Conservation (phyloP, 2,797 vertebrate genomes). For the Bovichtus diacanthus region DNA sequence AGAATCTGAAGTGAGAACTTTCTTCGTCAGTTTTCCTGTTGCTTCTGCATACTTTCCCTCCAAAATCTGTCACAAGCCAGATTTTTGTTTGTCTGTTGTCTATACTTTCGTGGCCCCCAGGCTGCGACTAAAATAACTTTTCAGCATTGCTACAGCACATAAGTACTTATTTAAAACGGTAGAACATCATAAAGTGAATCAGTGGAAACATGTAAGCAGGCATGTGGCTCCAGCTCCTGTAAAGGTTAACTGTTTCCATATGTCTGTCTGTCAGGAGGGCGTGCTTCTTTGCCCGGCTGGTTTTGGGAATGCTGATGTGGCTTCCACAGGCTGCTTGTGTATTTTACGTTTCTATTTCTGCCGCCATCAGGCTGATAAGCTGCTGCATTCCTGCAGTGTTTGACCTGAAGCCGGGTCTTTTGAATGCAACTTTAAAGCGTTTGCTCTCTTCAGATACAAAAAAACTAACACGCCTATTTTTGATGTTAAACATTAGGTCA, state of each 20-base stretch:
- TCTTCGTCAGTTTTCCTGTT: neutral
- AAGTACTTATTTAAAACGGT: neutral
- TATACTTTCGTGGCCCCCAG: neutral
- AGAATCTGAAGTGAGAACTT: neutral
- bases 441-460: neutral
- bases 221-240: slow-evolving; percentile 44
- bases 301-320: slow-evolving; percentile 70
- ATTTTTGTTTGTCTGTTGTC: neutral
- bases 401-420: neutral
- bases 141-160: neutral
- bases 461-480: neutral
- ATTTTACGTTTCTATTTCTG: slow-evolving; percentile 41
- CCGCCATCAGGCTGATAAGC: slow-evolving; percentile 11
- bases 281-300: slow-evolving; percentile 39
- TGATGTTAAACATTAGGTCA: neutral
- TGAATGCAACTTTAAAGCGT: neutral
- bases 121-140: neutral
- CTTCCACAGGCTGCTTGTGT: slow-evolving; percentile 41
- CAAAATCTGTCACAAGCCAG: neutral
- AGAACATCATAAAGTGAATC: neutral
- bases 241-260: slow-evolving; percentile 73
- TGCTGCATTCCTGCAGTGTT: slow-evolving; percentile 17
- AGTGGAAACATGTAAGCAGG: slow-evolving; percentile 38
- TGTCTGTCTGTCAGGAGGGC: slow-evolving; percentile 55
- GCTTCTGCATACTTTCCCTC: neutral